A percentile compares a stretch with the other conserved stretches of the same genome.
phyloP scores from a whole-genome alignment of 2,797 vertebrate species.

The Sparidentex hasta region DNA sequence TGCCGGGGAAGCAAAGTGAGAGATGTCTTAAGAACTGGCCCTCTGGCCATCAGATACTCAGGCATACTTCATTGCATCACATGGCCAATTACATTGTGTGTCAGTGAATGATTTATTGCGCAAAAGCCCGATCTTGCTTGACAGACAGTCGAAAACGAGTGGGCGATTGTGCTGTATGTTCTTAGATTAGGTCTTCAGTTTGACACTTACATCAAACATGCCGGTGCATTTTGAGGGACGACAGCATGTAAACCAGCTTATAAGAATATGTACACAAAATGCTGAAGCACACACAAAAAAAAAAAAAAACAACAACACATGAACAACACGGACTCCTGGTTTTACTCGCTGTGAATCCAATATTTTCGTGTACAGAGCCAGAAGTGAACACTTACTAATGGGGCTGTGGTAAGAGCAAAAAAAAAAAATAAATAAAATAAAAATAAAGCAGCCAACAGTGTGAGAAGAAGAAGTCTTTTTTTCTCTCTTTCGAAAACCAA shows the following conservation, averaged over 20 bases:
- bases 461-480: neutral
- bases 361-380: neutral
- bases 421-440: neutral
- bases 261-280: constrained; percentile 15
- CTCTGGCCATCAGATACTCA: constrained; percentile 73
- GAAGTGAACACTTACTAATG: constrained; percentile 8
- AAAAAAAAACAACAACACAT: constrained; percentile 23
- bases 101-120: constrained; percentile 80
- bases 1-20: constrained; percentile 75
- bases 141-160: constrained; percentile 60
- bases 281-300: constrained; percentile 20
- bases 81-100: constrained; percentile 77
- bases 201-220: constrained; percentile 35
- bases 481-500: neutral
- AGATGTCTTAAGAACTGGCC: constrained; percentile 71
- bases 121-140: constrained; percentile 41
- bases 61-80: constrained; percentile 71
- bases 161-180: constrained; percentile 42
- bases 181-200: constrained; percentile 56
- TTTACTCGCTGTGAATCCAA: neutral
- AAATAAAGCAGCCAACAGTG: neutral
- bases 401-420: neutral
- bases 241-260: constrained; percentile 48
- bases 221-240: constrained; percentile 14
- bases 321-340: neutral